Evolutionary conservation across 37 sponge, comb jelly and placozoan genomes (phyloP), one percentile per base, ranked within the genome.

Genomic region (Mnemiopsis leidyi): DNA sequence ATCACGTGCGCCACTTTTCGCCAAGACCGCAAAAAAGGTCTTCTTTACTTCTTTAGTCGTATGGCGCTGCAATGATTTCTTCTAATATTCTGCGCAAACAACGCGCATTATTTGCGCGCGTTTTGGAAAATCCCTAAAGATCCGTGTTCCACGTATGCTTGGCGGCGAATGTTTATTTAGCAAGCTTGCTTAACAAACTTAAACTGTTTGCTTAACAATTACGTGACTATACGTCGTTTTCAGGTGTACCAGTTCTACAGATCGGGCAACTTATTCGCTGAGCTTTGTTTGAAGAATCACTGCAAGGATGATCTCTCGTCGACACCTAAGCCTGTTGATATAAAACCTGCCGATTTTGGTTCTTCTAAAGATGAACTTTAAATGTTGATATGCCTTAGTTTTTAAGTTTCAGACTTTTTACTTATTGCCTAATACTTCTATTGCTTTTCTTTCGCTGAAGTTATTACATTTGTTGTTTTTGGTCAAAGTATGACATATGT

Each of bases 191-290:
- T 48, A 48, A 48, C 61, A 5, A 5, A 18, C 61, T 48, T 13
- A 5, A 48, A 48, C n/a, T 48, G 61, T 13, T 48, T 48, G 61
- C 61, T 48, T 48, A 48, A 48, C 13, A 48, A 5, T 48, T 48
- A 48, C 61, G 61, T 48, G 13, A 48, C n/a, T n/a, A n/a, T n/a
- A n/a, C n/a, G n/a, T n/a, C n/a, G n/a, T n/a, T 48, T 48, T 48
- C 90, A 85, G 90, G 61, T 29, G 3, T 85, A 85, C 61, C 38
- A 85, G 30, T 26, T n/a, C 20, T 85, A 85, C 90, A 35, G 90
- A 18, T 21, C 33, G 0, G 90, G 90, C 25, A 39, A 1, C 40
- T 37, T 85, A 13, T 85, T 85, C 90, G 26, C 33, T 18, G 26
- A 32, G 18, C 61, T 85, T 0, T 85, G 90, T 85, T 33, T 85